Conservation (phyloP, 2,113 vertebrate genomes). For the Aegotheles bennettii region DNA sequence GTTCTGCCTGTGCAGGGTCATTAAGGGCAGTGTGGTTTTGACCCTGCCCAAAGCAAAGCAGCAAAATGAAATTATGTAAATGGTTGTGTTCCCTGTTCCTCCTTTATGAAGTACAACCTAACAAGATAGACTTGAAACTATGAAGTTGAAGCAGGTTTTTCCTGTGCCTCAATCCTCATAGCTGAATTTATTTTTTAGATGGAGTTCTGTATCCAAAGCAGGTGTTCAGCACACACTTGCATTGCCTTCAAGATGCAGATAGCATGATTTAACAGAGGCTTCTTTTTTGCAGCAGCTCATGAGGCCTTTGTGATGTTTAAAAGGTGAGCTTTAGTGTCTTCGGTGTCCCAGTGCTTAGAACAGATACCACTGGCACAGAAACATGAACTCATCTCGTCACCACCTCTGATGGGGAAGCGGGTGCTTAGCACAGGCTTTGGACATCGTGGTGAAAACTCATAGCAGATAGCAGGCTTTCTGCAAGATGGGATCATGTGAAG, state of each 20-base stretch:
- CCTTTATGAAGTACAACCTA: neutral
- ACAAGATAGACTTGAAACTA: neutral
- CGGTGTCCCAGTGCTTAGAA: neutral
- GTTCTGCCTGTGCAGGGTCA: neutral
- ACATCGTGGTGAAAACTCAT: neutral
- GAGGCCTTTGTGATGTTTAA: neutral
- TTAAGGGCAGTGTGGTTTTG: neutral
- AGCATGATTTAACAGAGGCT: neutral
- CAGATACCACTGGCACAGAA: neutral
- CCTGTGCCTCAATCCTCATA: neutral
- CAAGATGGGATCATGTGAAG: neutral
- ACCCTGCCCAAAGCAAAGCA: neutral
- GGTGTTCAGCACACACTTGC: neutral
- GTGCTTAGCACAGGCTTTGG: neutral
- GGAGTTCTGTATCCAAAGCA: neutral
- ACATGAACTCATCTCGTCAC: neutral
- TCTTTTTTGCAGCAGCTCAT: neutral
- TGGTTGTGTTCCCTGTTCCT: neutral
- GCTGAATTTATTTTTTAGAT: neutral
- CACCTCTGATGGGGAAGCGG: neutral
- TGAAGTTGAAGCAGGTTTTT: neutral
- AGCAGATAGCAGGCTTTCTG: neutral
- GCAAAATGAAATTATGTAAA: neutral
- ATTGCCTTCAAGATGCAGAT: neutral
- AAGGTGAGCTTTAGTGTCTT: neutral